phyloP scores from a whole-genome alignment of 2,888 invertebrate species.

The Oxytorus armatus region DNA sequence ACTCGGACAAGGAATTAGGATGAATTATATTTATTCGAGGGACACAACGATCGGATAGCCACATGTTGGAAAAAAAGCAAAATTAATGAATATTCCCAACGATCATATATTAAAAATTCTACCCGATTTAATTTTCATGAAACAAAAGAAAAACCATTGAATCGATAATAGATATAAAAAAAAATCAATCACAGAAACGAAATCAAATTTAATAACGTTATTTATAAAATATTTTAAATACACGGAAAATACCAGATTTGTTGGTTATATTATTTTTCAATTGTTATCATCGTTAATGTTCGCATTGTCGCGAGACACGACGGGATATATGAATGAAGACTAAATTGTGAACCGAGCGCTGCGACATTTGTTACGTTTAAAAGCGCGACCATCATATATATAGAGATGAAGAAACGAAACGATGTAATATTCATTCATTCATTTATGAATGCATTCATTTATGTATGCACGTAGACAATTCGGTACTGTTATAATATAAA shows the following conservation, averaged over 20 bases:
- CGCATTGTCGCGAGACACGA: conserved; percentile 4
- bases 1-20: too few species aligned
- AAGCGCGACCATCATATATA: conserved; percentile 26
- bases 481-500: background rate
- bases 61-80: too few species aligned
- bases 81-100: too few species aligned
- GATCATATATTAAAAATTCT: too few species aligned
- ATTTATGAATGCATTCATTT: too few species aligned
- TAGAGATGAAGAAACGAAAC: conserved; percentile 11
- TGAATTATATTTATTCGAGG: too few species aligned
- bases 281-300: conserved; percentile 17
- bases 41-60: too few species aligned
- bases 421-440: conserved; percentile 14
- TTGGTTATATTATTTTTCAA: background rate
- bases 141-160: background rate
- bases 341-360: conserved; percentile 23
- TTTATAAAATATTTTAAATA: background rate
- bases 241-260: too few species aligned
- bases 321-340: conserved; percentile 14
- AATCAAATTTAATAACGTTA: too few species aligned
- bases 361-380: conserved; percentile 45
- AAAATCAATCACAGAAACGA: background rate
- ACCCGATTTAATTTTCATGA: too few species aligned
- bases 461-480: conserved; percentile 43
- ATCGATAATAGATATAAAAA: background rate